Evolutionary conservation across 1,140 invertebrate genomes (phyloP).

Genomic region (Luehdorfia chinensis): DNA sequence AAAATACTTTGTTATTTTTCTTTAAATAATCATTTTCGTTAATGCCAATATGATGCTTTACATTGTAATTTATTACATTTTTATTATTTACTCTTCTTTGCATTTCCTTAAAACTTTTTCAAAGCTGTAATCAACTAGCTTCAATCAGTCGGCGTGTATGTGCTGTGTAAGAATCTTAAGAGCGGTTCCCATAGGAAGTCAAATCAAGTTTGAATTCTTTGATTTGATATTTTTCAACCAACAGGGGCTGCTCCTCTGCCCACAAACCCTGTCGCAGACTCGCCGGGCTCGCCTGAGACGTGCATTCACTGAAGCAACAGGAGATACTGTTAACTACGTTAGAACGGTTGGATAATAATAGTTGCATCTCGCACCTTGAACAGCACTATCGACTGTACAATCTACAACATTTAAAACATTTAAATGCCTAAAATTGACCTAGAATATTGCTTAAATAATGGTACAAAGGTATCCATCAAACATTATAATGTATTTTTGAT

Average conservation of each 20-base stretch:
- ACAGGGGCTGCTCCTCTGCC: slow-evolving; percentile 91
- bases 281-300: slow-evolving; percentile 88
- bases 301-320: slow-evolving; percentile 91
- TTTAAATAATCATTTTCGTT: too few species aligned
- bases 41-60: background rate
- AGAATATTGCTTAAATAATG: too few species aligned
- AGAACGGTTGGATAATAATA: slow-evolving; percentile 85
- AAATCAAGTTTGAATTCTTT: slow-evolving; percentile 47
- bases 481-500: too few species aligned
- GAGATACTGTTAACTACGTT: slow-evolving; percentile 91
- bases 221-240: slow-evolving; percentile 70
- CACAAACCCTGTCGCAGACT: slow-evolving; percentile 90
- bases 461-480: too few species aligned
- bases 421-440: background rate
- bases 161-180: slow-evolving; percentile 66
- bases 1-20: too few species aligned
- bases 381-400: slow-evolving; percentile 63
- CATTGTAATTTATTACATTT: background rate
- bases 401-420: slow-evolving; percentile 19
- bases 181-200: slow-evolving; percentile 45
- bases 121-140: slow-evolving; percentile 3
- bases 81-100: background rate
- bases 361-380: slow-evolving; percentile 60
- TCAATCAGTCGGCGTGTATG: slow-evolving; percentile 46
- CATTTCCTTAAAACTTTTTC: slow-evolving; percentile 2